Conservation (phyloP, 2,113 vertebrate genomes). For the Engystomops pustulosus region DNA sequence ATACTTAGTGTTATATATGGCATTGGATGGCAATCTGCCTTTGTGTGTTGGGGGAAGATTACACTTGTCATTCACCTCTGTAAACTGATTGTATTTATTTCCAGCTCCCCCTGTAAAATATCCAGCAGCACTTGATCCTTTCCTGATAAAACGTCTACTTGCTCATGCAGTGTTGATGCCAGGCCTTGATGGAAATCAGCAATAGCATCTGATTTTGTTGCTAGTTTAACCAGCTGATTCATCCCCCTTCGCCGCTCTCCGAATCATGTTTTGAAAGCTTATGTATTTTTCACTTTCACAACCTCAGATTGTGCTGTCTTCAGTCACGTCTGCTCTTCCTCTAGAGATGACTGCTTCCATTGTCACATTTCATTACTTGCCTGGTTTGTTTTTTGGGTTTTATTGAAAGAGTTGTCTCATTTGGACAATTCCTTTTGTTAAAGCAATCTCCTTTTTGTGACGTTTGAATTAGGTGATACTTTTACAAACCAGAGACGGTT, state of each 20-base stretch:
- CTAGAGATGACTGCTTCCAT: background rate
- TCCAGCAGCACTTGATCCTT: background rate
- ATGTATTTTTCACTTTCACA: background rate
- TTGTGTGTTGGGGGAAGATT: background rate
- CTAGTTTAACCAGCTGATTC: conserved; percentile 4
- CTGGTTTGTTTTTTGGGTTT: background rate
- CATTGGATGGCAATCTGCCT: background rate
- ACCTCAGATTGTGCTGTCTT: background rate
- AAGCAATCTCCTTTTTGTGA: no score
- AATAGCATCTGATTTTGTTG: conserved; percentile 2
- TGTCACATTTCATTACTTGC: background rate
- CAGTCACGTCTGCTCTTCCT: background rate
- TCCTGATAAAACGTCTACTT: background rate
- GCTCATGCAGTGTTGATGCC: conserved; percentile 12
- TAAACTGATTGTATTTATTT: background rate
- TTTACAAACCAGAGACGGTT: no score
- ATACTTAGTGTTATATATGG: background rate
- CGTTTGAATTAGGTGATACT: no score
- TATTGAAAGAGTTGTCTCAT: background rate
- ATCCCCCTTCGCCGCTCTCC: background rate
- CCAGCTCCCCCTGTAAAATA: background rate
- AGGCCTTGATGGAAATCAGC: background rate
- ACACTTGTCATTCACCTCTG: background rate
- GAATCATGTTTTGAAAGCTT: background rate
- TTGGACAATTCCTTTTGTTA: background rate